A percentile compares a stretch with the other conserved stretches of the same genome.
Conservation (phyloP, 2,888 invertebrate species). For the Rhopalosiphum nymphaeae region DNA sequence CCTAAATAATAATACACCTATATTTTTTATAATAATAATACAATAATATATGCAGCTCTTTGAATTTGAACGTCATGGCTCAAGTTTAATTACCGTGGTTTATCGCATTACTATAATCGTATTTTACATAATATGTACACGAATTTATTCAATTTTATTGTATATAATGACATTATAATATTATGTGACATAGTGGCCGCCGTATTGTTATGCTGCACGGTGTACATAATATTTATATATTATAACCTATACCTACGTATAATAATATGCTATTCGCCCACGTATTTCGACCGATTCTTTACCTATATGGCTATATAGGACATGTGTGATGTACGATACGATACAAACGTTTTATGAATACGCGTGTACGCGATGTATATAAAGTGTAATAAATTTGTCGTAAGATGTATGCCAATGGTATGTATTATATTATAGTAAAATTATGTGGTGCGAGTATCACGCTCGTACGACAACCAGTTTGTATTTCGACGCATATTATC, state of each 20-base stretch:
- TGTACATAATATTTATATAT: background rate
- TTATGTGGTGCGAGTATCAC: background rate
- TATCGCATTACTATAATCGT: background rate
- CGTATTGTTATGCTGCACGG: background rate
- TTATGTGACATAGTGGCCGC: background rate
- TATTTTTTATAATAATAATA: background rate
- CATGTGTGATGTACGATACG: background rate
- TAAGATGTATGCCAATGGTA: background rate
- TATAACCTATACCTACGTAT: background rate
- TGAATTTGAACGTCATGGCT: background rate
- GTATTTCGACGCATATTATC: background rate
- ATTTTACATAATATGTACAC: background rate
- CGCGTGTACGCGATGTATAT: background rate
- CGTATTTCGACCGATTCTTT: background rate
- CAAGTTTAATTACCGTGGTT: background rate
- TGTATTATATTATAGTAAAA: background rate
- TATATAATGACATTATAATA: background rate
- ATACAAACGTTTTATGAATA: too few species aligned
- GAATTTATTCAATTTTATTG: background rate
- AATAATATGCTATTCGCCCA: background rate
- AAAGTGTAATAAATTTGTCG: background rate
- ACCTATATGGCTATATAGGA: background rate
- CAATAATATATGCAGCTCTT: background rate
- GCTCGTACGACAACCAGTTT: constrained; percentile 10
- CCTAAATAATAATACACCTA: background rate